Conservation (phyloP, 2,113 vertebrate genomes). For the Larimichthys crocea region DNA sequence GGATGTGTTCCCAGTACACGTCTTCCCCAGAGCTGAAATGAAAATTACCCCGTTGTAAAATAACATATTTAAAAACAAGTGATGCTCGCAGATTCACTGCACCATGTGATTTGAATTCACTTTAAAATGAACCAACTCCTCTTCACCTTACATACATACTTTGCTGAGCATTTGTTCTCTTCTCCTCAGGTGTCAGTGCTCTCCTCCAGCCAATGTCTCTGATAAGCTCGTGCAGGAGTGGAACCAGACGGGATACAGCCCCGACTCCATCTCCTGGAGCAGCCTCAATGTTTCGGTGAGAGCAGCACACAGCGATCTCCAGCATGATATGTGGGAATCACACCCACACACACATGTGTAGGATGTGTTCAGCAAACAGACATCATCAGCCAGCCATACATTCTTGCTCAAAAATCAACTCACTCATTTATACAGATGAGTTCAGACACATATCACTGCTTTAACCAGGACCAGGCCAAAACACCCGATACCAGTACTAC, state of each 20-base stretch:
- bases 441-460: background rate
- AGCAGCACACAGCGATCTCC: slow-evolving; percentile 30
- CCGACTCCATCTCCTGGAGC: slow-evolving; percentile 86
- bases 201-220: slow-evolving; percentile 83
- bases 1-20: background rate
- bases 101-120: slow-evolving; percentile 11
- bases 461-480: background rate
- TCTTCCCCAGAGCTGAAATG: background rate
- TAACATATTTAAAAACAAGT: background rate
- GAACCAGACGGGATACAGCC: slow-evolving; percentile 82
- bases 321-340: slow-evolving; percentile 8
- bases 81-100: background rate
- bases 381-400: background rate
- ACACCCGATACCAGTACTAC: background rate
- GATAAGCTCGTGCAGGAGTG: slow-evolving; percentile 82
- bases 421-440: background rate
- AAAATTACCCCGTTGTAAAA: slow-evolving; percentile 1
- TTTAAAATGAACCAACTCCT: background rate
- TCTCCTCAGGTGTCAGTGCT: slow-evolving; percentile 88
- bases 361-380: background rate
- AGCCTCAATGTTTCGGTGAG: slow-evolving; percentile 92
- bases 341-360: background rate
- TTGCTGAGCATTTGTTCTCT: background rate
- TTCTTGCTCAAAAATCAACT: background rate
- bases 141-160: background rate